Evolutionary conservation across 64 coral and sea anemone species (phyloP).

Genomic region (Montipora foliosa): DNA sequence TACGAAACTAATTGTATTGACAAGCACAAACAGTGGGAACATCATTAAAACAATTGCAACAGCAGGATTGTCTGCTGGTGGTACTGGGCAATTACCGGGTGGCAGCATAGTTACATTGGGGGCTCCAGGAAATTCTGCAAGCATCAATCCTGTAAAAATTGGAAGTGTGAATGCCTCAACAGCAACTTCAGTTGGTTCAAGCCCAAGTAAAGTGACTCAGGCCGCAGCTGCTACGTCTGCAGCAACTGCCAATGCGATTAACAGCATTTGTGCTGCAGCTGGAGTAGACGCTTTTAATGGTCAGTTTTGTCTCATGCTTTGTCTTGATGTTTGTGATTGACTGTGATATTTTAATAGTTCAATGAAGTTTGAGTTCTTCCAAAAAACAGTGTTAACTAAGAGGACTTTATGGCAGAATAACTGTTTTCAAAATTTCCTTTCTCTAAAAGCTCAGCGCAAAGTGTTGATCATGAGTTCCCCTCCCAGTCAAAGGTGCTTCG

Average conservation of each 20-base stretch:
- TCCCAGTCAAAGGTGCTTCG: too few species aligned
- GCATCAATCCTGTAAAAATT: slow-evolving; percentile 70
- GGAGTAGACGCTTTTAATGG: slow-evolving; percentile 97
- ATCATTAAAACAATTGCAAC: slow-evolving; percentile 97
- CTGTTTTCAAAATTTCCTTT: too few species aligned
- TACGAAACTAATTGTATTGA: slow-evolving; percentile 97
- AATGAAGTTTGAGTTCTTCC: not conserved
- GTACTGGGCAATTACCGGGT: slow-evolving; percentile 59
- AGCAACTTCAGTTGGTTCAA: slow-evolving; percentile 42
- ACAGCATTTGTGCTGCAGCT: slow-evolving; percentile 95
- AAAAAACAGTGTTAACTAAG: not conserved
- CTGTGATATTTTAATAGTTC: too few species aligned
- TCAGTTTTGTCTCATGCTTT: slow-evolving; percentile 57
- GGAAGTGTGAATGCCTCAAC: slow-evolving; percentile 52
- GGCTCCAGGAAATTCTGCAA: slow-evolving; percentile 54
- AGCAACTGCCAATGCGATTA: slow-evolving; percentile 93
- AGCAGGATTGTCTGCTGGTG: slow-evolving; percentile 67
- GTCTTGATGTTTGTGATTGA: not conserved
- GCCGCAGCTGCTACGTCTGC: slow-evolving; percentile 60
- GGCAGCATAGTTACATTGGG: slow-evolving; percentile 44
- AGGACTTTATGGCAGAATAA: not conserved
- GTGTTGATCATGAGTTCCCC: too few species aligned
- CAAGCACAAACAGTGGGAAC: slow-evolving; percentile 85
- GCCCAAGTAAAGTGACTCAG: slow-evolving; percentile 59
- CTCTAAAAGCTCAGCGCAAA: too few species aligned